Evolutionary conservation across 1,140 invertebrate genomes (phyloP), one percentile per base, ranked within the genome.

Genomic region (Hylyphantes graminicola): DNA sequence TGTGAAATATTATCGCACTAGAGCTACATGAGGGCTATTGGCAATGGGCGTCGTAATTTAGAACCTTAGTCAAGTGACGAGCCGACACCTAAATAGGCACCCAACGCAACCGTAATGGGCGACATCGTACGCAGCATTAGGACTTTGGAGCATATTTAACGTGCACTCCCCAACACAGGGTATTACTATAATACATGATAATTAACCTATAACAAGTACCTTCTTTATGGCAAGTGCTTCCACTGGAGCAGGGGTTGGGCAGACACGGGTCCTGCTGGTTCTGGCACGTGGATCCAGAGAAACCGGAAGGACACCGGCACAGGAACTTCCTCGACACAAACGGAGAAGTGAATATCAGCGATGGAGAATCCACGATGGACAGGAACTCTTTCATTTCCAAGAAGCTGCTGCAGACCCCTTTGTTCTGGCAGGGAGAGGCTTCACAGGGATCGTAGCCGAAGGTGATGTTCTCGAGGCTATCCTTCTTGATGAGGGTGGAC

Each of bases 181-280:
- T n/a, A n/a, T n/a, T n/a, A n/a, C n/a, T n/a, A n/a, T 35, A 35
- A 35, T 35, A 5, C 35, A 35, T 35, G 35, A 35, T 35, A 35
- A 35, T 35, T 5, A 35, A 35, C 5, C 1, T 5, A 35, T 35
- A 35, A 35, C 35, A 35, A n/a, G 12, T 19, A 12, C 70, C 57
- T n/a, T 82, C 79, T 54, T 82, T 55, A 57, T 93, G 92, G 88
- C 96, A 98, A 86, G 94, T 93, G 2, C 94, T 95, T 85, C 94
- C 94, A 87, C 92, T 91, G 83, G 93, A 92, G 89, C 96, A 98
- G 11, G 96, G 96, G 90, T 95, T 96, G 1, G 96, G 95, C n/a
- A 93, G 92, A 88, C 96, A 98, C 0, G 96, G 96, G 91, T 97
- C 95, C 89, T 96, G 94, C 15, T 94, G 91, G 86, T 93, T 93